Conservation (phyloP, 2,888 invertebrate species). For the Melieria crassipennis region DNA sequence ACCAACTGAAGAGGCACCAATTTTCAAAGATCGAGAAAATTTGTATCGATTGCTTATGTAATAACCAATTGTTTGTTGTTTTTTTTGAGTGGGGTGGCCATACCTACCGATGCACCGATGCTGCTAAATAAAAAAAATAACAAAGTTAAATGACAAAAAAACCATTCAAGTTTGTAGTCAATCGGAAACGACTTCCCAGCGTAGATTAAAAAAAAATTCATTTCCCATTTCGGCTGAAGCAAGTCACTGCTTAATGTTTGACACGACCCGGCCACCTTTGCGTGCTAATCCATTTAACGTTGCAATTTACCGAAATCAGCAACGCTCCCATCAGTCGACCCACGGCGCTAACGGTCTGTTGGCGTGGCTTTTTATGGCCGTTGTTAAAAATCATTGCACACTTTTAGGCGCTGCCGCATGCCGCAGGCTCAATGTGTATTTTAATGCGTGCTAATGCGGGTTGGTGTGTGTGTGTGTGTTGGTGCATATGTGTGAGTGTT, state of each 20-base stretch:
- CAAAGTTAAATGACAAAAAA: constrained; percentile 2
- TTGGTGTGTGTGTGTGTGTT: not conserved
- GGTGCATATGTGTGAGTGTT: not conserved
- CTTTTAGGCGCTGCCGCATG: constrained; percentile 42
- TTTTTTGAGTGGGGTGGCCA: not conserved
- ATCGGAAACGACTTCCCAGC: not conserved
- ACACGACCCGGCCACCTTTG: not conserved
- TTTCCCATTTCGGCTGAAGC: no score
- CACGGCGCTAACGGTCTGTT: constrained; percentile 43
- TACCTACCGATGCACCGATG: constrained; percentile 59
- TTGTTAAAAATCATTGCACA: constrained; percentile 46
- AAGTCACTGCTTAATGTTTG: not conserved
- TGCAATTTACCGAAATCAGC: constrained; percentile 47
- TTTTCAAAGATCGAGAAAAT: no score
- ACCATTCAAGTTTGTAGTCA: not conserved
- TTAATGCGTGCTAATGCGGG: not conserved
- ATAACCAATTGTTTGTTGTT: constrained; percentile 22
- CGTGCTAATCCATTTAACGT: constrained; percentile 45
- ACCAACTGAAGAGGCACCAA: no score
- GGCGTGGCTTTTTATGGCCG: constrained; percentile 29
- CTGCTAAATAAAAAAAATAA: constrained; percentile 30
- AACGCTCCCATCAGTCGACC: constrained; percentile 22
- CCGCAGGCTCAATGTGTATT: not conserved
- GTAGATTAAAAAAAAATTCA: no score
- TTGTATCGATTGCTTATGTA: no score